Conservation (phyloP, 2,113 vertebrate species). For the Sciurus niger region DNA sequence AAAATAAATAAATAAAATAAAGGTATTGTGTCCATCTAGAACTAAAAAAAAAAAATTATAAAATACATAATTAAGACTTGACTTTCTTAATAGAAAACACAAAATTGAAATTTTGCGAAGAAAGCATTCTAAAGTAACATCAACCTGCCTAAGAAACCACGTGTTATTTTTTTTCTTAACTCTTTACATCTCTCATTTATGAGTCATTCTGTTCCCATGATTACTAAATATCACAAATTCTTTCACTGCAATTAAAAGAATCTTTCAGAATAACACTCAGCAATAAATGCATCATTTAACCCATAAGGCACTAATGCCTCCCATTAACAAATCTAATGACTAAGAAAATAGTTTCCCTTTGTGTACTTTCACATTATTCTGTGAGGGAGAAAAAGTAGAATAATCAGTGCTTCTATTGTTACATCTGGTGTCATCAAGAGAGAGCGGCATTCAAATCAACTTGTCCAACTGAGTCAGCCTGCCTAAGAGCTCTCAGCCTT, state of each 20-base stretch:
- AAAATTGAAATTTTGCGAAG: constrained; percentile 23
- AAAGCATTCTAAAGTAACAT: neutral
- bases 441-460: constrained; percentile 54
- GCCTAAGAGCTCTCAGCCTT: constrained; percentile 14
- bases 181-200: neutral
- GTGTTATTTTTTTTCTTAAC: neutral
- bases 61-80: neutral
- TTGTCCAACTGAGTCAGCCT: neutral
- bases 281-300: constrained; percentile 66
- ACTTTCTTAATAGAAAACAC: neutral
- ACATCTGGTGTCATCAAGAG: neutral
- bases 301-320: neutral
- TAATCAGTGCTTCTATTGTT: constrained; percentile 38
- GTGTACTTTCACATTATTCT: constrained; percentile 45
- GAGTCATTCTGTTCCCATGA: constrained; percentile 60
- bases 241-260: constrained; percentile 46
- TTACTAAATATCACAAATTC: constrained; percentile 63
- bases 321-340: constrained; percentile 57
- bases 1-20: too few relatives aligned
- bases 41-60: too few relatives aligned
- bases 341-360: constrained; percentile 53
- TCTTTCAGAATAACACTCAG: constrained; percentile 45
- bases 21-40: too few relatives aligned
- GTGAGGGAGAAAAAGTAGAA: neutral
- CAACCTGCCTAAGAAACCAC: neutral